Conservation (phyloP, 1,140 invertebrate species). For the Dinothrombium tinctorium region DNA sequence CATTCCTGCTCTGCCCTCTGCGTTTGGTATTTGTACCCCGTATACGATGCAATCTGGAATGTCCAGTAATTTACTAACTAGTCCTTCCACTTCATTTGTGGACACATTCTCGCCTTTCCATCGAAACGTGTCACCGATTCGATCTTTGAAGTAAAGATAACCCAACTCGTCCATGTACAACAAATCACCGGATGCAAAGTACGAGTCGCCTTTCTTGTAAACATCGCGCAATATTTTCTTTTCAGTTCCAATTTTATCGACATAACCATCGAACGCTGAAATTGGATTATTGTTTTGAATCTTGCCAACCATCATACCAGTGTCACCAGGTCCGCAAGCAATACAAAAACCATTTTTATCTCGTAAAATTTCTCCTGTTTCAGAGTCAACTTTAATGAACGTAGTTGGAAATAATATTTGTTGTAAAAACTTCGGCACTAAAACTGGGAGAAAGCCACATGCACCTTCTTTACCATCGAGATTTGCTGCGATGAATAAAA, state of each 20-base stretch:
- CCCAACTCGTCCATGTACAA: slow-evolving; percentile 30
- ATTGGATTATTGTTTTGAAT: slow-evolving; percentile 41
- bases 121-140: slow-evolving; percentile 33
- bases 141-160: slow-evolving; percentile 31
- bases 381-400: slow-evolving; percentile 28
- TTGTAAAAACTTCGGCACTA: slow-evolving; percentile 31
- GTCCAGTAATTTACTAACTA: slow-evolving; percentile 59
- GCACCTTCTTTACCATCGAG: slow-evolving; percentile 43
- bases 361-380: slow-evolving; percentile 23
- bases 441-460: slow-evolving; percentile 72
- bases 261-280: slow-evolving; percentile 45
- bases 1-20: slow-evolving; percentile 80
- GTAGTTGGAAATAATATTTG: slow-evolving; percentile 52
- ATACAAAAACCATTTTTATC: slow-evolving; percentile 28
- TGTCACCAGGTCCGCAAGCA: slow-evolving; percentile 41
- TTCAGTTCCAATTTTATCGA: slow-evolving; percentile 66
- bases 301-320: slow-evolving; percentile 89
- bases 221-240: slow-evolving; percentile 81
- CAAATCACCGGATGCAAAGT: slow-evolving; percentile 49
- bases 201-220: slow-evolving; percentile 64
- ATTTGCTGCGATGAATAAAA: slow-evolving; percentile 39
- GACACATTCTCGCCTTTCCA: slow-evolving; percentile 84
- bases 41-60: slow-evolving; percentile 84
- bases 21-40: slow-evolving; percentile 60
- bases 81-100: slow-evolving; percentile 82